A percentile compares a stretch with the other conserved stretches of the same genome.
Evolutionary conservation across 2,113 vertebrate species (phyloP).

Genomic region (Pongo abelii): DNA sequence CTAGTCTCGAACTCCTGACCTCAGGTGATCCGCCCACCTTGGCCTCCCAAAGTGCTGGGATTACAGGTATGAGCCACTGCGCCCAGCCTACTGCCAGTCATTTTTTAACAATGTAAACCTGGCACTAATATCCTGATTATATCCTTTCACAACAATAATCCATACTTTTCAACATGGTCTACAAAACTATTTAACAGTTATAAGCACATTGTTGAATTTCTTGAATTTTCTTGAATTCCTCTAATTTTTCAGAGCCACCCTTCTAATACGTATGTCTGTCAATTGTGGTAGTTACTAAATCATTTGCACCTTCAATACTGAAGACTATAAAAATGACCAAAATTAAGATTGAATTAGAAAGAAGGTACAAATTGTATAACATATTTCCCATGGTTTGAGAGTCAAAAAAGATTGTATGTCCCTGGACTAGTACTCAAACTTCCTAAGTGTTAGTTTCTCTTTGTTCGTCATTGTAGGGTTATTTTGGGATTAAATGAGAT

Average conservation of each 20-base stretch:
- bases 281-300: constrained; percentile 9
- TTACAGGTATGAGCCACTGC: no score
- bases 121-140: constrained; percentile 22
- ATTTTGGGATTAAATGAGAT: constrained; percentile 33
- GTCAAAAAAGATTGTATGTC: not conserved
- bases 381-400: not conserved
- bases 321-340: constrained; percentile 46
- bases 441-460: constrained; percentile 29
- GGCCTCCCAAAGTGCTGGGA: no score
- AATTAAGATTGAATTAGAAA: constrained; percentile 27
- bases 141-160: not conserved
- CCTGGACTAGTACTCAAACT: not conserved
- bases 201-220: not conserved
- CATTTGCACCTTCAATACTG: not conserved
- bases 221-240: constrained; percentile 17
- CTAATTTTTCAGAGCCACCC: not conserved
- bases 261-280: not conserved
- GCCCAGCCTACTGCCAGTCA: not conserved
- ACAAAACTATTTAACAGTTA: not conserved
- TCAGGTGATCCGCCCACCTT: no score
- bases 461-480: not conserved
- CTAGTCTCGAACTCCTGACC: no score
- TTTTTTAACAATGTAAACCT: not conserved
- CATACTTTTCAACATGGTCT: not conserved
- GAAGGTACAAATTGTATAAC: constrained; percentile 1